Conservation (phyloP, 2,888 invertebrate species). For the Agrilus mali region DNA sequence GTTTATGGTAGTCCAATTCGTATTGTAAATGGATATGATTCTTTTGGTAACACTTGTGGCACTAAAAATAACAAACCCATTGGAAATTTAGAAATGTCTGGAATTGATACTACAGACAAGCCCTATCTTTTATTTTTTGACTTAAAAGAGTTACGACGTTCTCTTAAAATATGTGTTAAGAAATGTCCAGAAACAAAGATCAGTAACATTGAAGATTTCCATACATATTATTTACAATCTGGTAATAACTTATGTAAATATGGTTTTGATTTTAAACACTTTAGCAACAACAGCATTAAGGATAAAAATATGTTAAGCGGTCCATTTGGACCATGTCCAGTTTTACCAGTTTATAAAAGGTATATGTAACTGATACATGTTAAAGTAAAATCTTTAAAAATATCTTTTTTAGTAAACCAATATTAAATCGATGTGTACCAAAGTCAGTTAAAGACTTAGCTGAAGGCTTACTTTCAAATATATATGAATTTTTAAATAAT, state of each 20-base stretch:
- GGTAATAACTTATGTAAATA: slow-evolving; percentile 69
- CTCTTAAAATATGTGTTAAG: slow-evolving; percentile 81
- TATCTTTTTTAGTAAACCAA: slow-evolving; percentile 44
- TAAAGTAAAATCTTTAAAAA: not conserved
- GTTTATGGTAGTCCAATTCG: slow-evolving; percentile 78
- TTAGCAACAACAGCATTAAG: slow-evolving; percentile 24
- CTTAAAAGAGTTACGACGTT: slow-evolving; percentile 57
- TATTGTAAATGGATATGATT: slow-evolving; percentile 83
- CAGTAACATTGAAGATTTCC: slow-evolving; percentile 50
- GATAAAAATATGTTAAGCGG: slow-evolving; percentile 28
- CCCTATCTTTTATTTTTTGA: slow-evolving; percentile 77
- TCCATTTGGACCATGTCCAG: slow-evolving; percentile 64
- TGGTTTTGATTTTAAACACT: slow-evolving; percentile 45
- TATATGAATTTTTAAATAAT: slow-evolving; percentile 72
- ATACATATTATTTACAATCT: slow-evolving; percentile 57
- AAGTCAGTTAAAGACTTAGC: slow-evolving; percentile 53
- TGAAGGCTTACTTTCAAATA: slow-evolving; percentile 49
- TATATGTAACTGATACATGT: slow-evolving; percentile 19
- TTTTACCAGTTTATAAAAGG: slow-evolving; percentile 64
- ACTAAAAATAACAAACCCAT: slow-evolving; percentile 64
- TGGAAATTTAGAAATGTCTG: slow-evolving; percentile 61
- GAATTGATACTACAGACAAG: slow-evolving; percentile 65
- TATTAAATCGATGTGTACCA: slow-evolving; percentile 83
- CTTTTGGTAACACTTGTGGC: slow-evolving; percentile 91
- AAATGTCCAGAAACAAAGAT: slow-evolving; percentile 66